phyloP scores from a whole-genome alignment of 2,113 vertebrate genomes.

The Psammodynastes pulverulentus region DNA sequence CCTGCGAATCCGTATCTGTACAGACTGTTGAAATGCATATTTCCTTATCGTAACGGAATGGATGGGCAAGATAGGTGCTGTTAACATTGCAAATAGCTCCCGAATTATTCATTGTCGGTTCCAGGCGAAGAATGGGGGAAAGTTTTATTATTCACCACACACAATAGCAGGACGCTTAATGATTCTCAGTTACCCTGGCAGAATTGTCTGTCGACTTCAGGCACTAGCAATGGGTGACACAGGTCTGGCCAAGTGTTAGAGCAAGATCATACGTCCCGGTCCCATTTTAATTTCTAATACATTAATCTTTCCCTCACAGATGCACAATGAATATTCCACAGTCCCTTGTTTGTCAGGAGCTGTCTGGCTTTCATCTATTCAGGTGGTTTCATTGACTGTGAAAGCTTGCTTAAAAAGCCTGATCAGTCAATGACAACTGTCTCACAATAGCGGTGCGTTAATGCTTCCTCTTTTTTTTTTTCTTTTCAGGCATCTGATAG shows the following conservation, averaged over 20 bases:
- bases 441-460: slow-evolving; percentile 89
- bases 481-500: slow-evolving; percentile 92
- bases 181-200: slow-evolving; percentile 97
- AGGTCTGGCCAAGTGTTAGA: slow-evolving; percentile 99
- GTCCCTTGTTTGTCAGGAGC: slow-evolving; percentile 97
- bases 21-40: slow-evolving; percentile 99
- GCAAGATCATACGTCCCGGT: slow-evolving; percentile 97
- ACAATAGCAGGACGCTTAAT: slow-evolving; percentile 98
- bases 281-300: slow-evolving; percentile 99
- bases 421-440: slow-evolving; percentile 98
- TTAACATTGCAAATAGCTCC: slow-evolving; percentile 99
- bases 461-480: slow-evolving; percentile 81
- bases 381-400: slow-evolving; percentile 97
- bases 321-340: slow-evolving; percentile 99
- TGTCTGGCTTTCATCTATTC: slow-evolving; percentile 99
- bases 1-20: slow-evolving; percentile 91
- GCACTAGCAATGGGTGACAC: slow-evolving; percentile 92
- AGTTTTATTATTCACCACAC: slow-evolving; percentile 99
- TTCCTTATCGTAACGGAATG: slow-evolving; percentile 99
- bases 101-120: slow-evolving; percentile 99
- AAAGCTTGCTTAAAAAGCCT: slow-evolving; percentile 91
- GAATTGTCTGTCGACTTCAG: slow-evolving; percentile 92
- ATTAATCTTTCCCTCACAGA: slow-evolving; percentile 99
- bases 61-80: slow-evolving; percentile 99
- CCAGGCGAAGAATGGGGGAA: slow-evolving; percentile 81